Base-by-base conservation (phyloP, 2,888 invertebrate genomes). In the Villa cingulata region DNA sequence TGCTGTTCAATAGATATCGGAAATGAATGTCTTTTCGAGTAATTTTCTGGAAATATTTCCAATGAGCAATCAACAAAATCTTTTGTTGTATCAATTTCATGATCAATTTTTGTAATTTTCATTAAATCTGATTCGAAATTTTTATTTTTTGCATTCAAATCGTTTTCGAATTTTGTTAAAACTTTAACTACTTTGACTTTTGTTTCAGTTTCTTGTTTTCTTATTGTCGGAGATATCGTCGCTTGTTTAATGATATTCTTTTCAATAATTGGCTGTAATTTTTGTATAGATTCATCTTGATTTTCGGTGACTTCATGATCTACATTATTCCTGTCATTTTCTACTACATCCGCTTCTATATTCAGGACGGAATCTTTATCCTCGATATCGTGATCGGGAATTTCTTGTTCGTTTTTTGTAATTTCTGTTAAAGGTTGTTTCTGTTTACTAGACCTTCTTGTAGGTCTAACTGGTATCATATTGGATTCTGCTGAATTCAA, bases 181-280 rank as follows among this genome's bases (percentile, higher is more conserved):
- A 45, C 45, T 37, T 48, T 41, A 41, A 48, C 38, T 4, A 48
- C 48, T 45, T 48, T 48, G n/a, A 48, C 48, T 16, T 32, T 44
- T 17, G 40, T 29, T 16, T 40, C 38, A 16, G 29, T 20, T n/a
- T 42, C 42, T 19, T 47, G 42, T 19, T 16, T 16, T 39, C 12
- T 39, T 39, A 15, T 12, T 17, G 37, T 1, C 15, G 37, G 17
- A 5, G 16, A 17, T 36, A n/a, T 12, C 15, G 15, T 36, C 15
- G 15, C 6, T 12, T n/a, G 6, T n/a, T n/a, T n/a, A n/a, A n/a
- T n/a, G 6, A 36, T 36, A 14, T 36, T 36, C 16, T 36, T 15
- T n/a, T 36, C 36, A 6, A 6, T 7, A 5, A 10, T 2, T 2
- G 36, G 6, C 6, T 6, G 6, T 36, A 14, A 14, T 7, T 10